Percentiles rank a stretch among this genome's conserved stretches.
phyloP scores from a whole-genome alignment of 2,113 vertebrate species.

The Gavialis gangeticus region DNA sequence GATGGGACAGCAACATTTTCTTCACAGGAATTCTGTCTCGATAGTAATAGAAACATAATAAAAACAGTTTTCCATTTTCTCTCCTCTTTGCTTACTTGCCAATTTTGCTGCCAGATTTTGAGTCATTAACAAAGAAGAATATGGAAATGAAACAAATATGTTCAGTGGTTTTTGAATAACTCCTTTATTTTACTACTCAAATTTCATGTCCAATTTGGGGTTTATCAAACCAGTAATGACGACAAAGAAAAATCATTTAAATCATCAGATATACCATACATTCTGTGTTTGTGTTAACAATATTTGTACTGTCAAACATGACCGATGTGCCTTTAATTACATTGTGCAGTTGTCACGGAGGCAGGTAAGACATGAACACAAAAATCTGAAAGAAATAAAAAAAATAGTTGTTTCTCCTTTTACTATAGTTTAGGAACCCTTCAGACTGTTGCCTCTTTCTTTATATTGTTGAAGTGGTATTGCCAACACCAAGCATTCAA shows the following conservation, averaged over 20 bases:
- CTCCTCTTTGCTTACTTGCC: slow-evolving; percentile 22
- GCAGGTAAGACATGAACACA: background rate
- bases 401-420: background rate
- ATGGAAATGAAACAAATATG: background rate
- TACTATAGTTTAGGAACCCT: background rate
- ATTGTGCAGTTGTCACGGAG: background rate
- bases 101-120: background rate
- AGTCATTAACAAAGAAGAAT: slow-evolving; percentile 5
- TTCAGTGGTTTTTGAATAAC: background rate
- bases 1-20: slow-evolving; percentile 5
- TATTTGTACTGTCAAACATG: background rate
- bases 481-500: background rate
- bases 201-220: slow-evolving; percentile 5
- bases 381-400: background rate
- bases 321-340: background rate
- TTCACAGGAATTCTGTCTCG: background rate
- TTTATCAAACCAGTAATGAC: background rate
- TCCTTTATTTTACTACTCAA: background rate
- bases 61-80: slow-evolving; percentile 19
- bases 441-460: background rate
- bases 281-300: background rate
- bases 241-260: background rate
- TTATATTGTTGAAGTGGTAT: background rate
- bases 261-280: background rate
- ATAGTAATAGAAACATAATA: slow-evolving; percentile 10